Base-by-base conservation (phyloP, 2,888 invertebrate genomes). In the Lithophane ornitopus region DNA sequence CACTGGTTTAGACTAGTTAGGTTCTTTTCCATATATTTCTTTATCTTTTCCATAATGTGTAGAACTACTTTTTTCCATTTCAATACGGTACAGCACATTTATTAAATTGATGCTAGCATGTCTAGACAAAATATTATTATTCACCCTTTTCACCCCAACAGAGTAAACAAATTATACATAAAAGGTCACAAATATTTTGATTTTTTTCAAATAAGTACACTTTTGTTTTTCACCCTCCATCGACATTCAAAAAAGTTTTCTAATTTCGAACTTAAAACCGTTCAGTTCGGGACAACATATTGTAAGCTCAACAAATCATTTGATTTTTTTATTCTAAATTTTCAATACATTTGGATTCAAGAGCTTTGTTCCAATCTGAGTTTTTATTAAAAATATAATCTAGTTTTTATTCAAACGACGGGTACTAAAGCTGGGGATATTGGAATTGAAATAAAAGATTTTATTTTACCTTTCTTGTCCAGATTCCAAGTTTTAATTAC, bases 211-310 rank as follows among this genome's bases (percentile, higher is more conserved):
- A 76, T 46, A 49, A 22, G n/a, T n/a, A 34, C 34, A 34, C 4
- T 66, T n/a, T 62, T 71, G 41, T 78, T 80, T 76, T 49, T n/a
- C 34, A 46, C 56, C 67, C 66, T 65, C 56, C 41, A 66, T 69
- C 73, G 68, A 70, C 79, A 82, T 80, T 80, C 69, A 14, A 44
- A 58, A 81, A 88, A 87, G 70, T 87, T 88, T 87, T 87, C 81
- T 87, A 80, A 88, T 87, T 87, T 82, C 1, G 74, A 88, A 88
- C 82, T 81, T 76, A 78, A 34, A 79, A 52, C 58, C 39, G 70
- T 69, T 76, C 67, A 28, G 59, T 62, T 52, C 44, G 12, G 67
- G 61, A 72, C 63, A 65, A 76, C 68, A 76, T 65, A 76, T 16
- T 39, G 41, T 80, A 52, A 56, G 65, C 12, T 19, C 16, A 65